Percentiles rank a stretch among this genome's conserved stretches.
phyloP scores from a whole-genome alignment of 2,888 invertebrate genomes.

The Athalia circularis region DNA sequence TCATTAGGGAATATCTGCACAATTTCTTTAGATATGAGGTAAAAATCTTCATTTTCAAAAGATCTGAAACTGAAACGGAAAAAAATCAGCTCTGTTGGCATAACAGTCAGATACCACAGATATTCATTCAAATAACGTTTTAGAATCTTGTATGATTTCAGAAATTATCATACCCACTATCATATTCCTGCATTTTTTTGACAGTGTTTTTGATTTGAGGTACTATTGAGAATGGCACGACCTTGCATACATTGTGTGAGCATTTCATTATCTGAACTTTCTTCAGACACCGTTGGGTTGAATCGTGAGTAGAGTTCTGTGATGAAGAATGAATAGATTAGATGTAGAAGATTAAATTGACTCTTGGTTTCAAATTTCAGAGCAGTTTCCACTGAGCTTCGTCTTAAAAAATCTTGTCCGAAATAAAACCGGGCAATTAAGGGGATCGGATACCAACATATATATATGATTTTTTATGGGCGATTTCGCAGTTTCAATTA shows the following conservation, averaged over 20 bases:
- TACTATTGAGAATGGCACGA: conserved; percentile 31
- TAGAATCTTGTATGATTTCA: conserved; percentile 9
- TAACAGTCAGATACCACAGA: not conserved
- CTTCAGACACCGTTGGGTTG: not conserved
- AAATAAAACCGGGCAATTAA: not conserved
- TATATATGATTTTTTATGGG: no score
- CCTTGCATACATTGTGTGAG: conserved; percentile 17
- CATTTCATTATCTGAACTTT: conserved; percentile 21
- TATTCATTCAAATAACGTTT: not conserved
- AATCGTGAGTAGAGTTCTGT: conserved; percentile 5
- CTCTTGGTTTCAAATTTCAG: not conserved
- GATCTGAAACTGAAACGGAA: conserved; percentile 16
- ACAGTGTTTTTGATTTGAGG: conserved; percentile 4
- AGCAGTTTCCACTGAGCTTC: not conserved
- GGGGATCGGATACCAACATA: no score
- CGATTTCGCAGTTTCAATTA: no score
- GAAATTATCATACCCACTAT: conserved; percentile 23
- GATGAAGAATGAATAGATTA: not conserved
- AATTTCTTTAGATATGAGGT: conserved; percentile 11
- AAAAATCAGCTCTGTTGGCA: conserved; percentile 5
- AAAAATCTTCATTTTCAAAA: conserved; percentile 18
- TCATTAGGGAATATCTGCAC: conserved; percentile 3
- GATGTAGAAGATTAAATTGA: not conserved
- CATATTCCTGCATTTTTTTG: conserved; percentile 21
- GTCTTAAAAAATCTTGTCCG: not conserved